These are phyloP conservation scores for Drosophila santomea DNA, from an alignment of 1,140 invertebrate genomes.

Conservation along the genomic window DNA sequence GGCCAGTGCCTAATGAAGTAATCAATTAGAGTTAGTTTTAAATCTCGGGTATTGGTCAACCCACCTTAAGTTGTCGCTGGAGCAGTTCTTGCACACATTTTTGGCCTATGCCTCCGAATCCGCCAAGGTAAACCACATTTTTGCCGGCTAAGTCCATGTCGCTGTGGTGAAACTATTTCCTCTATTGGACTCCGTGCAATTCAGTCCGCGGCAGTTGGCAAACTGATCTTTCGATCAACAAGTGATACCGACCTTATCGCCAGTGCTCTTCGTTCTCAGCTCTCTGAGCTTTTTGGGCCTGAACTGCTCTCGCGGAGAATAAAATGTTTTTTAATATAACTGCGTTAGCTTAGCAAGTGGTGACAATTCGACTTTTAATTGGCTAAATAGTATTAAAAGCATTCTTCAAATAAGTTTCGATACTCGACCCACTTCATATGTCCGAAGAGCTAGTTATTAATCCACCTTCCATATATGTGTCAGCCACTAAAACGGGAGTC, in stretches of 20 bases:
- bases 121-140: conserved; percentile 82
- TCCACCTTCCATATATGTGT: conserved; percentile 14
- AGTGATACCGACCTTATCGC: conserved; percentile 20
- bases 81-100: conserved; percentile 60
- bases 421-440: background rate
- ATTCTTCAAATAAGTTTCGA: too few relatives aligned
- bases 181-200: conserved; percentile 13
- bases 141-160: conserved; percentile 70
- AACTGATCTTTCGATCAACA: conserved; percentile 17
- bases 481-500: conserved; percentile 5
- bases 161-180: background rate
- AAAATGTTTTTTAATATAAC: background rate
- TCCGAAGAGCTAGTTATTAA: background rate
- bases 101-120: conserved; percentile 79
- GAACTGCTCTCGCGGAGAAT: background rate
- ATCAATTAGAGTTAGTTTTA: background rate
- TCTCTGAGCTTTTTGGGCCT: conserved; percentile 15
- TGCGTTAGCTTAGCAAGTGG: background rate
- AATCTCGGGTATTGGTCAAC: background rate
- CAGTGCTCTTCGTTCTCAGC: conserved; percentile 14
- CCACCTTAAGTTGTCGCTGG: conserved; percentile 48
- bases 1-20: conserved; percentile 52
- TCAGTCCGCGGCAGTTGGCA: conserved; percentile 12
- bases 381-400: background rate
- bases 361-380: background rate